Conservation (phyloP, 1,140 invertebrate genomes). For the Apis cerana region DNA sequence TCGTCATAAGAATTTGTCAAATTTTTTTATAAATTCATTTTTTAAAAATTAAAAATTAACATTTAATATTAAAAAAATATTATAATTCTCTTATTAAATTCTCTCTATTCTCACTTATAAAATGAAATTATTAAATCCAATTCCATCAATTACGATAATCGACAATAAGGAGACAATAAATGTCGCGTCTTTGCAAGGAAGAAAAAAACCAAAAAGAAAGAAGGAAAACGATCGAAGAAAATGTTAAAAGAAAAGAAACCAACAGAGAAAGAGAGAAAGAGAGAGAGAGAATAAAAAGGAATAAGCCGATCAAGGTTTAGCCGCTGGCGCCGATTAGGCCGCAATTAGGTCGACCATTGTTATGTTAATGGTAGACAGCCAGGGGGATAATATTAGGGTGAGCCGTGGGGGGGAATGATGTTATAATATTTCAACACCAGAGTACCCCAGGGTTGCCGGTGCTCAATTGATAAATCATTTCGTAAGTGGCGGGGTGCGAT, state of each 20-base stretch:
- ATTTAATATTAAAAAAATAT: too few species aligned
- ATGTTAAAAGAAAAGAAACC: neutral
- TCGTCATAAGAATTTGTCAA: too few species aligned
- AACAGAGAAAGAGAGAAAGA: neutral
- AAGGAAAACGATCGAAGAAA: neutral
- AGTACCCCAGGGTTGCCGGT: conserved; percentile 70
- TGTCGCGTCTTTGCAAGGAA: too few species aligned
- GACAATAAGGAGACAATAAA: too few species aligned
- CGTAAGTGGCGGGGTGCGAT: conserved; percentile 72
- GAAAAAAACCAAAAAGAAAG: too few species aligned
- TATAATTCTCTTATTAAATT: too few species aligned
- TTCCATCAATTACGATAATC: too few species aligned
- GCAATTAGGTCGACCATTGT: conserved; percentile 80
- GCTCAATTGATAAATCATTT: conserved; percentile 78
- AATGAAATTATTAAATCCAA: too few species aligned
- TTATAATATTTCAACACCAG: conserved; percentile 81
- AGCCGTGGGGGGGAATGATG: conserved; percentile 72
- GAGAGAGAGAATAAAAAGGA: neutral
- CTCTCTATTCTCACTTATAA: too few species aligned
- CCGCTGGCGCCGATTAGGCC: conserved; percentile 75
- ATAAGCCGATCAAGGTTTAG: conserved; percentile 55
- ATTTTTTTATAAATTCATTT: too few species aligned
- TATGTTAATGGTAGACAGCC: conserved; percentile 77
- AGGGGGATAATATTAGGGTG: conserved; percentile 76
- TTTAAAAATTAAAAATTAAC: too few species aligned